Evolutionary conservation across 2,113 vertebrate species (phyloP).

Genomic region (Brienomyrus brachyistius): DNA sequence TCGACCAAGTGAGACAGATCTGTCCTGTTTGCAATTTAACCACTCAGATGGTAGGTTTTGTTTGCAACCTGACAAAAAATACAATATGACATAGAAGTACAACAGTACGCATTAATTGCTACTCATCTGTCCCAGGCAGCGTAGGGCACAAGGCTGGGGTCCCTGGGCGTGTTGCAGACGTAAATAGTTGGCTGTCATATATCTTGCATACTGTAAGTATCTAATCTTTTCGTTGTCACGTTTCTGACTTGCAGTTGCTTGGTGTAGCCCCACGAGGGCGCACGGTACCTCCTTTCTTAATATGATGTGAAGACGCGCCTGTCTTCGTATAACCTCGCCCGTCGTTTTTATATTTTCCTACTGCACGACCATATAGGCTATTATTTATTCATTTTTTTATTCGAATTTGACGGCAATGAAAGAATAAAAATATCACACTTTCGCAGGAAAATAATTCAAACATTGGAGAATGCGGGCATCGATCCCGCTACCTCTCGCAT

Average conservation of each 20-base stretch:
- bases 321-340: background rate
- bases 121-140: background rate
- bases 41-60: too few species aligned
- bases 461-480: conserved; percentile 44
- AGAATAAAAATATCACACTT: background rate
- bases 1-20: background rate
- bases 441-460: background rate
- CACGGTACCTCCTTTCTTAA: background rate
- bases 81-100: too few species aligned
- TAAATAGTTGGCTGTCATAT: background rate
- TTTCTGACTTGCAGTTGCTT: background rate
- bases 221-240: background rate
- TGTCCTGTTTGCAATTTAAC: background rate
- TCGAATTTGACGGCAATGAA: background rate
- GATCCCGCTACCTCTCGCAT: conserved; percentile 54
- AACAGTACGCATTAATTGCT: too few species aligned
- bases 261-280: background rate
- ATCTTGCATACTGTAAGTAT: background rate
- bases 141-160: background rate
- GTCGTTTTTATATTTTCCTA: background rate
- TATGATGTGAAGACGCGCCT: background rate
- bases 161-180: background rate
- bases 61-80: too few species aligned
- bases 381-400: background rate
- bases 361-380: background rate